phyloP scores from a whole-genome alignment of 2,797 vertebrate genomes.

The Gallirallus australis region DNA sequence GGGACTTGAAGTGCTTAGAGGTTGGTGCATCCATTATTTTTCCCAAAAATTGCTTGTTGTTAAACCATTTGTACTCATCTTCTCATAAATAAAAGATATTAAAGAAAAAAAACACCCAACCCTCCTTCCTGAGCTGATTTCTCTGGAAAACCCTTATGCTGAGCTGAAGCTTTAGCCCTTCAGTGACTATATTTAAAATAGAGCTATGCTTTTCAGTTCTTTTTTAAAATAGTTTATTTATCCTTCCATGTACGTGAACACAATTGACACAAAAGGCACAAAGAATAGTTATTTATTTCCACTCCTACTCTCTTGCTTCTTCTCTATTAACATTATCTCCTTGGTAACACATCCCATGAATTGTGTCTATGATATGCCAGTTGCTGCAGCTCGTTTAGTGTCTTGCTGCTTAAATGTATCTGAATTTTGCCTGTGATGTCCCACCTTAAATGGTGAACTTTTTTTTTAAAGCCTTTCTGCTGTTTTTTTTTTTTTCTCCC shows the following conservation, averaged over 20 bases:
- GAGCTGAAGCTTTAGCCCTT: neutral
- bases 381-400: slow-evolving; percentile 1
- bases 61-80: neutral
- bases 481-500: neutral
- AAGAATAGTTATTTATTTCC: slow-evolving; percentile 52
- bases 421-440: neutral
- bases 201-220: neutral
- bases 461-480: neutral
- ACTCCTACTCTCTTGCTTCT: slow-evolving; percentile 46
- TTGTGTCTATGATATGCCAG: neutral
- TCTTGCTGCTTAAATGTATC: neutral
- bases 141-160: neutral
- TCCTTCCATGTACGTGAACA: slow-evolving; percentile 37
- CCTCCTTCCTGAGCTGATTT: neutral
- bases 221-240: slow-evolving; percentile 36
- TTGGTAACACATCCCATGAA: slow-evolving; percentile 57
- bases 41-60: neutral
- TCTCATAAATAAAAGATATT: neutral
- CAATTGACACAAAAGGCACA: slow-evolving; percentile 31
- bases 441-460: neutral
- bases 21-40: neutral
- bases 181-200: slow-evolving; percentile 24
- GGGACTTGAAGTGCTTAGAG: neutral
- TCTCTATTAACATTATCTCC: slow-evolving; percentile 57
- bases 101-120: accelerated